Conservation (phyloP, 92 coral and sea anemone species). For the Actinernus sp. region DNA sequence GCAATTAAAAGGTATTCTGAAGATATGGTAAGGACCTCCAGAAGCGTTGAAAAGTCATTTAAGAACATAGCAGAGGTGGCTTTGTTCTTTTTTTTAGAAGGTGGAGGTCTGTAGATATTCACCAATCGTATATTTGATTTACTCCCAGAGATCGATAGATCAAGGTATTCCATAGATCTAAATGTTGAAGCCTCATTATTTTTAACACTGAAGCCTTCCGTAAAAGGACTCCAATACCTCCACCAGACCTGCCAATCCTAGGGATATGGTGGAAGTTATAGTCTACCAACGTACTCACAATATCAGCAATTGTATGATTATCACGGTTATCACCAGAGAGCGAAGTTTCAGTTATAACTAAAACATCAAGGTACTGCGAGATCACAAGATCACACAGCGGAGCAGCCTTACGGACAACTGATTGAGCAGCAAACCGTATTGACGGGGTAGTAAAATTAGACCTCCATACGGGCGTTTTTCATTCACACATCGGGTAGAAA, state of each 20-base stretch:
- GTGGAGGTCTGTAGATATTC: slow-evolving; percentile 22
- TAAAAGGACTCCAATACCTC: slow-evolving; percentile 31
- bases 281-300: slow-evolving; percentile 21
- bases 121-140: slow-evolving; percentile 1
- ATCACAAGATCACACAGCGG: not conserved
- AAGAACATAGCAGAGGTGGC: slow-evolving; percentile 27
- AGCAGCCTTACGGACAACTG: not conserved
- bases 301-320: slow-evolving; percentile 26
- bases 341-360: slow-evolving; percentile 40
- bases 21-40: slow-evolving; percentile 13
- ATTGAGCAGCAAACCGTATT: too few relatives aligned
- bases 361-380: not conserved
- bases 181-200: not conserved
- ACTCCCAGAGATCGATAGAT: not conserved
- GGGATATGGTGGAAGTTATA: slow-evolving; percentile 13
- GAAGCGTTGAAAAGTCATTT: slow-evolving; percentile 13
- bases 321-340: slow-evolving; percentile 27
- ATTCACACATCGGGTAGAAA: too few relatives aligned
- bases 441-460: too few relatives aligned
- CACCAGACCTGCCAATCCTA: slow-evolving; percentile 11
- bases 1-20: slow-evolving; percentile 8
- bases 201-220: slow-evolving; percentile 11
- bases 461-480: too few relatives aligned
- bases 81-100: slow-evolving; percentile 10
- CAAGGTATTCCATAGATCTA: slow-evolving; percentile 16